Conservation (phyloP, 2,888 invertebrate species). For the Sylvicola fuscatus region DNA sequence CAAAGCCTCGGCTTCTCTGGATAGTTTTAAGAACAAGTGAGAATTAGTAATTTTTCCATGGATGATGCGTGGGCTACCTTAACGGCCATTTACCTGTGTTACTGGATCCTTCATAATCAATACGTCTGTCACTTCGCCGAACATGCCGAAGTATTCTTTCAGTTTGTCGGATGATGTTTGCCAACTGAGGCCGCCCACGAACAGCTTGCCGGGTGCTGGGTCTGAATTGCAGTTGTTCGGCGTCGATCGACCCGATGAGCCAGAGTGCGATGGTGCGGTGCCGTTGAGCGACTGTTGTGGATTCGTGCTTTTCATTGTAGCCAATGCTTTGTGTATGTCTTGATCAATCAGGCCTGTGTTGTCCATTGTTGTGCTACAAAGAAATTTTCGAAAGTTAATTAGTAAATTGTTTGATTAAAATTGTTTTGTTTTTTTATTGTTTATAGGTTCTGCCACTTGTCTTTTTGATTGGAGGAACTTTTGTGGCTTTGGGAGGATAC, state of each 20-base stretch:
- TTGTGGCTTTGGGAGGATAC: slow-evolving; percentile 12
- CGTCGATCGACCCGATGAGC: slow-evolving; percentile 55
- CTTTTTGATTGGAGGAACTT: slow-evolving; percentile 9
- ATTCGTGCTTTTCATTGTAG: slow-evolving; percentile 19
- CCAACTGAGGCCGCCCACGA: slow-evolving; percentile 84
- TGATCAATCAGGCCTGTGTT: slow-evolving; percentile 12
- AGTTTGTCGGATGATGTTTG: slow-evolving; percentile 83
- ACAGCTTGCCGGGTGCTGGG: slow-evolving; percentile 67
- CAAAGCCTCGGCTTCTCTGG: slow-evolving; percentile 85
- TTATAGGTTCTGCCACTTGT: slow-evolving; percentile 17
- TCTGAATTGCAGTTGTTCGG: slow-evolving; percentile 38
- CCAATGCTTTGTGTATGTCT: slow-evolving; percentile 6
- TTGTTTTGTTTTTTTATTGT: slow-evolving; percentile 6
- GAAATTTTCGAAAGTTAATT: slow-evolving; percentile 23
- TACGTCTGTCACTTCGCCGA: slow-evolving; percentile 77
- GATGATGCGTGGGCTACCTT: no score
- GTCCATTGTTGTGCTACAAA: slow-evolving; percentile 11
- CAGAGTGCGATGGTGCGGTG: slow-evolving; percentile 31
- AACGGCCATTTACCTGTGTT: slow-evolving; percentile 58
- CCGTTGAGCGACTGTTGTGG: slow-evolving; percentile 8
- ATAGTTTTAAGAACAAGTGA: no score
- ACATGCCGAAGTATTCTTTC: slow-evolving; percentile 83
- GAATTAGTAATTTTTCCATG: no score
- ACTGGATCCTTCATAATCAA: slow-evolving; percentile 89
- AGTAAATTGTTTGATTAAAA: slow-evolving; percentile 23